These are phyloP conservation scores for Creontiades dilutus DNA, from an alignment of 2,888 invertebrate genomes.

Conservation along the genomic window DNA sequence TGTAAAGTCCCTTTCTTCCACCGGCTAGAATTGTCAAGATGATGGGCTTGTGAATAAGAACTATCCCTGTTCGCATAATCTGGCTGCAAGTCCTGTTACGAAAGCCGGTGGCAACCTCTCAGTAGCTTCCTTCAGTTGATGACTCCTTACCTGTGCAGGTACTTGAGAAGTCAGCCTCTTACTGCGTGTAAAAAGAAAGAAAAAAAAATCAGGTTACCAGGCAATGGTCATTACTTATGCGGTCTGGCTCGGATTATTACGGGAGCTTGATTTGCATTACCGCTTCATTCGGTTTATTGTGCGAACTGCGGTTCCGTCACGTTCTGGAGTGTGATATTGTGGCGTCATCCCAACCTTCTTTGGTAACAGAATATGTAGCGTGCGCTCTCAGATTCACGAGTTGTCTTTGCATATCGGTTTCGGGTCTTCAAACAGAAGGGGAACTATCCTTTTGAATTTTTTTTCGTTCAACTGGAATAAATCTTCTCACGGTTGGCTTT, in stretches of 20 bases:
- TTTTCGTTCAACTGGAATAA: not conserved
- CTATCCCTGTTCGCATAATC: not conserved
- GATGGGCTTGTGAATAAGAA: not conserved
- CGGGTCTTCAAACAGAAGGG: not conserved
- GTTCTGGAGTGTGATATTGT: not conserved
- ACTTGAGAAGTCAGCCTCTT: not conserved
- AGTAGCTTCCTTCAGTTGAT: not conserved
- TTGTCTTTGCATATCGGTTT: not conserved
- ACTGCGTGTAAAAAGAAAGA: not conserved
- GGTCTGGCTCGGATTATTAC: not conserved
- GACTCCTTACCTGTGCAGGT: not conserved
- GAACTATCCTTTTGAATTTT: not conserved
- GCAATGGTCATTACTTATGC: not conserved
- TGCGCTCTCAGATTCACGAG: not conserved
- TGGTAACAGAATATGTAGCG: conserved; percentile 1
- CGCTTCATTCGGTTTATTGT: conserved; percentile 15
- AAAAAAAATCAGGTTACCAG: not conserved
- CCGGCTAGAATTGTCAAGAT: too few species aligned
- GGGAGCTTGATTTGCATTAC: not conserved
- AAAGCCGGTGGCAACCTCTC: not conserved
- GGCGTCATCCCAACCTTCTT: not conserved
- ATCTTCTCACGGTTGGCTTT: not conserved
- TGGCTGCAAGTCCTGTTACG: not conserved
- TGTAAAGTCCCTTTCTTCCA: too few species aligned
- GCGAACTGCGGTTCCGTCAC: not conserved